A percentile compares a stretch with the other conserved stretches of the same genome.
phyloP scores from a whole-genome alignment of 1,140 invertebrate genomes.

The Psix sp. region DNA sequence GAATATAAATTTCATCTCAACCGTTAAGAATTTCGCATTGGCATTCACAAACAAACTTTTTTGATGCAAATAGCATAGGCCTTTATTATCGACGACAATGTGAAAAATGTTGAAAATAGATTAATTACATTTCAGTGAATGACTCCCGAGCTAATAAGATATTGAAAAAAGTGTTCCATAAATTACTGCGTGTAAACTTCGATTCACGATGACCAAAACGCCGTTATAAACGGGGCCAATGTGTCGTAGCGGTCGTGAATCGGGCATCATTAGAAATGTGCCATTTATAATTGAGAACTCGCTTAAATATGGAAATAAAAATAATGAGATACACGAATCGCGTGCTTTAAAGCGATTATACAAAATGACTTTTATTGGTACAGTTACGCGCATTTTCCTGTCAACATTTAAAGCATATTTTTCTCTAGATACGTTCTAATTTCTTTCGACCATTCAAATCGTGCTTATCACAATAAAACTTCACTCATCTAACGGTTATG shows the following conservation, averaged over 20 bases:
- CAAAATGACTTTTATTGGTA: conserved; percentile 42
- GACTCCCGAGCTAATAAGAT: too few relatives aligned
- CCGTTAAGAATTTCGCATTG: too few relatives aligned
- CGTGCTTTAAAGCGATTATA: conserved; percentile 24
- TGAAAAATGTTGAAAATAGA: too few relatives aligned
- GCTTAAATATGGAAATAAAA: conserved; percentile 36
- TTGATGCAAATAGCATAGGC: too few relatives aligned
- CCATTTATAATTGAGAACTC: conserved; percentile 37
- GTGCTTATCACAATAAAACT: conserved; percentile 28
- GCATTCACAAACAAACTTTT: too few relatives aligned
- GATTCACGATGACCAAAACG: conserved; percentile 23
- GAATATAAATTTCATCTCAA: too few relatives aligned
- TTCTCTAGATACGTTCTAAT: background rate
- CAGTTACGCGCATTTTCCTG: conserved; percentile 34
- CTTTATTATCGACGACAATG: too few relatives aligned
- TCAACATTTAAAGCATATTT: conserved; percentile 10
- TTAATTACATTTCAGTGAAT: too few relatives aligned
- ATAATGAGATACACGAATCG: conserved; percentile 29
- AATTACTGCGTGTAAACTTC: conserved; percentile 20
- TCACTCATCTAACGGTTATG: conserved; percentile 25
- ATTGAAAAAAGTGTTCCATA: too few relatives aligned
- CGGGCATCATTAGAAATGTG: conserved; percentile 13
- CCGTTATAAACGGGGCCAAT: conserved; percentile 34
- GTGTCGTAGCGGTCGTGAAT: conserved; percentile 21
- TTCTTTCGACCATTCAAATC: background rate